Conservation (phyloP, 2,113 vertebrate genomes). For the Catharus fuscescens region DNA sequence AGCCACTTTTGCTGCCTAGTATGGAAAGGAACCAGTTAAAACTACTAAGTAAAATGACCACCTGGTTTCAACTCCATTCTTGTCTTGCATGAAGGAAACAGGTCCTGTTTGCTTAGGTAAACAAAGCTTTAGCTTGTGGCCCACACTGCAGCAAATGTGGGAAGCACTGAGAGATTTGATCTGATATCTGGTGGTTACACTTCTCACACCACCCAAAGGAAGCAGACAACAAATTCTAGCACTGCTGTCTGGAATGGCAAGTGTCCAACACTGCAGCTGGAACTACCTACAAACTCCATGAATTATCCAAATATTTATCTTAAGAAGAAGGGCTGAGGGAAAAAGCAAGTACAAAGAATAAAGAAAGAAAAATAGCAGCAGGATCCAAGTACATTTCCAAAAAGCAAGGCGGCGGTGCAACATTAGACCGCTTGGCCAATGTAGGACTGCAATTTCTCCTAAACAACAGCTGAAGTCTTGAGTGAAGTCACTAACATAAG, state of each 20-base stretch:
- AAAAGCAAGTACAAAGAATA: neutral
- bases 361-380: neutral
- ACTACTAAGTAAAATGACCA: neutral
- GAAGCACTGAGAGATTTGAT: neutral
- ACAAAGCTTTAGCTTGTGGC: neutral
- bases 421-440: neutral
- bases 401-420: neutral
- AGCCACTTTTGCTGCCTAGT: neutral
- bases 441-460: neutral
- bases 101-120: neutral
- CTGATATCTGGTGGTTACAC: neutral
- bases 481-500: neutral
- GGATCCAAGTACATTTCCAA: neutral
- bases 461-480: neutral
- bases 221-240: neutral
- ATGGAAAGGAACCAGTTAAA: neutral
- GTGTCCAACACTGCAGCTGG: neutral
- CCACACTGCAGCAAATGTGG: neutral
- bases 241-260: neutral
- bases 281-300: conserved; percentile 15
- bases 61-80: neutral
- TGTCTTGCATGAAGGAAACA: neutral
- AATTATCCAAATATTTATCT: conserved; percentile 35
- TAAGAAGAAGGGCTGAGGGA: neutral
- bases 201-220: neutral